These are phyloP conservation scores for Brevimyrus niger DNA, from an alignment of 2,113 vertebrate species.

Conservation along the genomic window DNA sequence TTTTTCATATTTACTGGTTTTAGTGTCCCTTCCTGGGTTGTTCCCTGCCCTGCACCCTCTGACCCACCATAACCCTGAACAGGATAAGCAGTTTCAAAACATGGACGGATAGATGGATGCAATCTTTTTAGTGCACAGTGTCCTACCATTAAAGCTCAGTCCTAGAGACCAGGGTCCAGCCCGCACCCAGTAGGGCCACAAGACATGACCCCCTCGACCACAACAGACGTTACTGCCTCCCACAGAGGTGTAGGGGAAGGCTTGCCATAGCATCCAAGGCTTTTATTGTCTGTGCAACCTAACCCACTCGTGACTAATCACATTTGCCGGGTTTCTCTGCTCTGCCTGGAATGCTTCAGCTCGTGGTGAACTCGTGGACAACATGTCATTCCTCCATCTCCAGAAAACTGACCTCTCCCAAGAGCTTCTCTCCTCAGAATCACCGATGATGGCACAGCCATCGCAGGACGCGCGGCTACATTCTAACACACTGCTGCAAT, in stretches of 20 bases:
- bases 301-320: neutral
- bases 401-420: neutral
- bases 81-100: too few species aligned
- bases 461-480: neutral
- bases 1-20: neutral
- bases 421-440: neutral
- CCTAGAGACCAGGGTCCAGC: neutral
- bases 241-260: neutral
- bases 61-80: too few species aligned
- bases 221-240: neutral
- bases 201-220: neutral
- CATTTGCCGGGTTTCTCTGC: neutral
- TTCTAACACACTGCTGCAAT: neutral
- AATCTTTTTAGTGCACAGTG: neutral
- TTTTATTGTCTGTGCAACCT: neutral
- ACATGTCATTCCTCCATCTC: neutral
- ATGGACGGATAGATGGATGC: too few species aligned
- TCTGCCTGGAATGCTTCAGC: neutral
- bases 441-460: neutral
- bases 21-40: neutral
- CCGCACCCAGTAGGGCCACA: neutral
- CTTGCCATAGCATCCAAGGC: neutral
- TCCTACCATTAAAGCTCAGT: neutral
- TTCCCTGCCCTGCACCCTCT: too few species aligned
- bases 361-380: neutral